These are phyloP conservation scores for Lypha dubia DNA, from an alignment of 2,888 invertebrate species.

Conservation along the genomic window DNA sequence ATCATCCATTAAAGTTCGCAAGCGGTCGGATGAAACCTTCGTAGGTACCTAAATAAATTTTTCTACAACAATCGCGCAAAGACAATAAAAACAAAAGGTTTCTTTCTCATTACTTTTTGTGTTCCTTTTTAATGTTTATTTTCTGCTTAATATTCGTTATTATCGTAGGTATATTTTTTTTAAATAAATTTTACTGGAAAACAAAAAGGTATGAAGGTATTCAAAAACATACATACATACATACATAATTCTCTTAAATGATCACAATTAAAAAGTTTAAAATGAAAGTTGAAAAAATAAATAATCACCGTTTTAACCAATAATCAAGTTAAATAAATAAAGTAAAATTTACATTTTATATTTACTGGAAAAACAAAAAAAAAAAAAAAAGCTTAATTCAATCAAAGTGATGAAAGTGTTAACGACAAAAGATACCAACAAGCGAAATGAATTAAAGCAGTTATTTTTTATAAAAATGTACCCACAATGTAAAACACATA, in stretches of 20 bases:
- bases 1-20: conserved; percentile 12
- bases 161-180: conserved; percentile 37
- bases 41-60: not conserved
- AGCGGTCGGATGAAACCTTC: conserved; percentile 26
- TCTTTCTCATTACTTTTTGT: conserved; percentile 56
- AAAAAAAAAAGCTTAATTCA: not conserved
- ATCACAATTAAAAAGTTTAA: conserved; percentile 1
- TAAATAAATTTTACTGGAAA: conserved; percentile 44
- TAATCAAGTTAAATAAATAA: conserved; percentile 18
- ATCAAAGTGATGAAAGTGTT: conserved; percentile 25
- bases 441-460: conserved; percentile 2
- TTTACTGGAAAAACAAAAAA: not conserved
- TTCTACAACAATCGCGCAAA: conserved; percentile 24
- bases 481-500: not conserved
- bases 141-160: conserved; percentile 51
- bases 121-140: conserved; percentile 54
- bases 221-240: not conserved
- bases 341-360: not conserved
- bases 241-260: conserved; percentile 29
- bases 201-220: too few species aligned
- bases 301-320: not conserved
- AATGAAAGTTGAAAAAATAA: conserved; percentile 5
- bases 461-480: too few species aligned
- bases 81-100: conserved; percentile 47
- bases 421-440: too few species aligned